Base-by-base conservation (phyloP, 64 coral and sea anemone genomes). In the Montipora cactus region DNA sequence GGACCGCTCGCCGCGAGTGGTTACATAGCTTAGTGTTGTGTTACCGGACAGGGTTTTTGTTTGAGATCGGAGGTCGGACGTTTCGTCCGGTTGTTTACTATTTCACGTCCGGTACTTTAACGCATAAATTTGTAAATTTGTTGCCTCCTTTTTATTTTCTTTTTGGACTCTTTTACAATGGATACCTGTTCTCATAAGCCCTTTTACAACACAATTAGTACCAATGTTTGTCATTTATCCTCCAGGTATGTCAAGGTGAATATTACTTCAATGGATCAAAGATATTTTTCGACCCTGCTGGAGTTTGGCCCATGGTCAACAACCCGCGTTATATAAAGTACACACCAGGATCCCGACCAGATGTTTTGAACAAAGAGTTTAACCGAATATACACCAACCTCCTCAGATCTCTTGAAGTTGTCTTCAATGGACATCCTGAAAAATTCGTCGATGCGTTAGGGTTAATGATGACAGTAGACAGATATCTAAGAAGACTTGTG, bases 391-490 rank as follows among this genome's bases (percentile, higher is more conserved):
- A 94, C 64, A 70, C 85, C 12, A 89, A 89, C 46, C 83, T 94
- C 14, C 77, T 94, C 4, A 67, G 50, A 76, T 88, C 85, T 8
- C 77, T 94, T 13, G 18, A 94, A 72, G 18, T 55, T 3, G 66
- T 68, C 11, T 94, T 88, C 76, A 88, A 89, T 57, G 92, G 92
- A 1, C 13, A 91, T 51, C 89, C 91, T n/a, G 81, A 86, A 3
- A 87, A 76, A 58, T 53, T 93, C 22, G 8, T 9, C 7, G 91
- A 93, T 59, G 91, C 91, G 6, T 19, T 87, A 14, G 81, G 69
- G 1, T 8, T 93, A 14, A 93, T 93, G 91, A 50, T 77, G 11
- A 64, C 71, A 13, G 18, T 93, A 18, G 50, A 87, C 25, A 44
- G 73, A 8, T 81, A 93, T 68, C 44, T 85, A 13, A 75, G 59